Base-by-base conservation (phyloP, 1,140 invertebrate species). In the Leptopilina boulardi region DNA sequence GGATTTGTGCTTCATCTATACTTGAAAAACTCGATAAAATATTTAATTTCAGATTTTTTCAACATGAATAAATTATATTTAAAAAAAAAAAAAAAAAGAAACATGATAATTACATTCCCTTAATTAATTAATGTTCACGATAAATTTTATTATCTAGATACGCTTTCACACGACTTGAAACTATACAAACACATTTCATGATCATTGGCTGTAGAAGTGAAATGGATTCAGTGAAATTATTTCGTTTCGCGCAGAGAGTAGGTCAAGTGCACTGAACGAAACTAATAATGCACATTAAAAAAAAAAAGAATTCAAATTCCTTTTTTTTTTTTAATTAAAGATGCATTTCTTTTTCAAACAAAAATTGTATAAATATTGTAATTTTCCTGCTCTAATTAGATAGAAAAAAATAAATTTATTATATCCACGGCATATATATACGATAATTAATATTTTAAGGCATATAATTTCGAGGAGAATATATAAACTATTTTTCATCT, bases 111-210 rank as follows among this genome's bases (percentile, higher is more conserved):
- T 3, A 30, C 26, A 73, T 72, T 79, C 75, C n/a, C n/a, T n/a
- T n/a, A n/a, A n/a, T 76, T 80, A 81, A 83, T 81, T 80, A 78
- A 78, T 79, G 77, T 51, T 19, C 71, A 73, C 76, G 74, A 3
- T 18, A 6, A 9, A 54, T 54, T 18, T 59, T 23, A 23, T 10
- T n/a, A n/a, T 13, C 77, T 76, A 81, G 84, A 83, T 83, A 84
- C 82, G 84, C 84, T 85, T 85, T 85, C 82, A 79, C 73, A 80
- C 79, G 78, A 76, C 74, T 77, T 71, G n/a, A 77, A 77, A 80
- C 72, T 70, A 38, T 38, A 76, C 59, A 77, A 80, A 80, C 81
- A 77, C 80, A 75, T 80, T 75, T 71, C 75, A 77, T 73, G 74
- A 81, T 85, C 78, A 73, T 74, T 77, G 71, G 77, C 79, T 41